Conservation (phyloP, 2,888 invertebrate genomes). For the Oithona nana region DNA sequence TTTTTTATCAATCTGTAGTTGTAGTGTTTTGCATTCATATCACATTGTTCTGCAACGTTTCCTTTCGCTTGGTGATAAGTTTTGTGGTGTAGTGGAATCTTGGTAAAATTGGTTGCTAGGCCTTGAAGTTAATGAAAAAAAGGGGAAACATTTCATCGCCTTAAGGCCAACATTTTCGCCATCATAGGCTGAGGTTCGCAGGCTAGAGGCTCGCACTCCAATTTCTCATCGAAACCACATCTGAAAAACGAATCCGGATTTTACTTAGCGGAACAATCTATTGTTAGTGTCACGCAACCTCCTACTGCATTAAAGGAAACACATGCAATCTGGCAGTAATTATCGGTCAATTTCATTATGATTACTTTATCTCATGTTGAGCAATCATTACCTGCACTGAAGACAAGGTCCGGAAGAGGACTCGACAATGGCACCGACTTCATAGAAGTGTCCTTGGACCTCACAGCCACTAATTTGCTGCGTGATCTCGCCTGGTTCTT, state of each 20-base stretch:
- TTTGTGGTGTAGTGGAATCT: neutral
- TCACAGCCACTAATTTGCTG: constrained; percentile 44
- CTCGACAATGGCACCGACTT: constrained; percentile 62
- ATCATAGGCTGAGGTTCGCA: constrained; percentile 78
- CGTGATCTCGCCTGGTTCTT: constrained; percentile 5
- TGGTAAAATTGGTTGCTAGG: neutral
- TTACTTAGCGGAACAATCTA: neutral
- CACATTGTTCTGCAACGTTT: neutral
- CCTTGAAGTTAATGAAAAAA: neutral
- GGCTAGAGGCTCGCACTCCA: constrained; percentile 79
- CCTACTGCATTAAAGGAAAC: neutral
- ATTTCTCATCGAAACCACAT: constrained; percentile 77
- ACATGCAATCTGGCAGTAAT: too few relatives aligned
- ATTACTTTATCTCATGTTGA: too few relatives aligned
- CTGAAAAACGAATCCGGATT: constrained; percentile 35
- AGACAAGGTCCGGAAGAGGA: constrained; percentile 79
- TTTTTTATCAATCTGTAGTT: too few relatives aligned
- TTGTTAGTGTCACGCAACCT: neutral
- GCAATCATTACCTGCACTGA: constrained; percentile 86
- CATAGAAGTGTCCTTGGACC: constrained; percentile 62
- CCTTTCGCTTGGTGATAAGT: neutral
- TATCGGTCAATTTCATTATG: too few relatives aligned
- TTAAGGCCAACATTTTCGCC: constrained; percentile 53
- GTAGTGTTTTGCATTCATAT: neutral
- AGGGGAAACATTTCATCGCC: neutral